Conservation (phyloP, 2,113 vertebrate genomes). For the Todiramphus saurophagus region DNA sequence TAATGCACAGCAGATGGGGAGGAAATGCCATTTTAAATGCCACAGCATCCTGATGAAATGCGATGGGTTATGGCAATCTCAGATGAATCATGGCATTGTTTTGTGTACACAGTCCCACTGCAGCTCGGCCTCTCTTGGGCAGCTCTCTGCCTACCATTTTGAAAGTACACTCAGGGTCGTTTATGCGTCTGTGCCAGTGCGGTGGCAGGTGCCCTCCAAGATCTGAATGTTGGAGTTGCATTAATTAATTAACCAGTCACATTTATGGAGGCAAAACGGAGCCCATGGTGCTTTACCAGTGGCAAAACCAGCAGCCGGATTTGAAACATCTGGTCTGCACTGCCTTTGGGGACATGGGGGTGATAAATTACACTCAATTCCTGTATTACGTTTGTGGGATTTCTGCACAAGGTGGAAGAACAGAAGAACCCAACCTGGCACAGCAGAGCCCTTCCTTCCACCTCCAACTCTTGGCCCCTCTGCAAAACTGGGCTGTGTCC, state of each 20-base stretch:
- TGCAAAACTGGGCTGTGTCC: neutral
- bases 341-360: neutral
- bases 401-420: conserved; percentile 7
- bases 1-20: conserved; percentile 69
- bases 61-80: conserved; percentile 55
- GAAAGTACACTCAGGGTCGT: neutral
- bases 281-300: neutral
- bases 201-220: neutral
- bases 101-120: neutral
- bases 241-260: neutral
- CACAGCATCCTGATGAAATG: conserved; percentile 52
- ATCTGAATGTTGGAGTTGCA: neutral
- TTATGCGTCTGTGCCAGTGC: neutral
- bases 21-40: conserved; percentile 75
- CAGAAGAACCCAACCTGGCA: neutral
- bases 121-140: neutral
- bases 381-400: neutral
- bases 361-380: neutral
- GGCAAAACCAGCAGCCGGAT: neutral
- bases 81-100: conserved; percentile 51
- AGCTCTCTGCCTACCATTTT: neutral
- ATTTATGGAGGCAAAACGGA: neutral
- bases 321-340: neutral
- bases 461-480: neutral
- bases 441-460: neutral